Evolutionary conservation across 1,140 invertebrate genomes (phyloP).

Genomic region (Heliconius nattereri): DNA sequence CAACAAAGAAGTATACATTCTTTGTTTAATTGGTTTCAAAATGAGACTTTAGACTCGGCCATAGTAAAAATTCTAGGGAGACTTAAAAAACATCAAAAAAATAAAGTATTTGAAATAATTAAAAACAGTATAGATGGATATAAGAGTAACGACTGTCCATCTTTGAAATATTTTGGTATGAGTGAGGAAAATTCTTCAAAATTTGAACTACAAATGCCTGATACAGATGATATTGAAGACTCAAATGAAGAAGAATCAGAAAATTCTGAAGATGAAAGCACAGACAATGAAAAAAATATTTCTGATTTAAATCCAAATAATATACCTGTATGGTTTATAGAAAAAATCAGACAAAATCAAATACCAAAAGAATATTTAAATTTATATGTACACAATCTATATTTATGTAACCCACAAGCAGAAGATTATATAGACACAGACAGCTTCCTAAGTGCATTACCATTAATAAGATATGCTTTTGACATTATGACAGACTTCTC

Average conservation of each 20-base stretch:
- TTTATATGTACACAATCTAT: constrained; percentile 83
- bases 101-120: constrained; percentile 81
- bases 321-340: constrained; percentile 85
- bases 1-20: constrained; percentile 85
- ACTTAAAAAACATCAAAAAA: constrained; percentile 81
- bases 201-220: constrained; percentile 38
- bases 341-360: constrained; percentile 82
- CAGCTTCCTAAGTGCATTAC: constrained; percentile 83
- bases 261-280: constrained; percentile 32
- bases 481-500: constrained; percentile 81
- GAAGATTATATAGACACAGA: constrained; percentile 85
- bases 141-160: constrained; percentile 79
- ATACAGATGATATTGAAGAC: constrained; percentile 26
- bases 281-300: constrained; percentile 42
- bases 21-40: constrained; percentile 87
- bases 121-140: constrained; percentile 85
- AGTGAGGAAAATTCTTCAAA: constrained; percentile 42
- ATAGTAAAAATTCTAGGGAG: constrained; percentile 84
- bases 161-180: constrained; percentile 82
- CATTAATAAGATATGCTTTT: constrained; percentile 85
- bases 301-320: constrained; percentile 37
- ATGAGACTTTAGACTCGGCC: constrained; percentile 86
- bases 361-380: constrained; percentile 86
- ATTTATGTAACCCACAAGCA: constrained; percentile 87
- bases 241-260: constrained; percentile 22